These are phyloP conservation scores for Dascillus cervinus DNA, from an alignment of 2,888 invertebrate species.

Conservation along the genomic window DNA sequence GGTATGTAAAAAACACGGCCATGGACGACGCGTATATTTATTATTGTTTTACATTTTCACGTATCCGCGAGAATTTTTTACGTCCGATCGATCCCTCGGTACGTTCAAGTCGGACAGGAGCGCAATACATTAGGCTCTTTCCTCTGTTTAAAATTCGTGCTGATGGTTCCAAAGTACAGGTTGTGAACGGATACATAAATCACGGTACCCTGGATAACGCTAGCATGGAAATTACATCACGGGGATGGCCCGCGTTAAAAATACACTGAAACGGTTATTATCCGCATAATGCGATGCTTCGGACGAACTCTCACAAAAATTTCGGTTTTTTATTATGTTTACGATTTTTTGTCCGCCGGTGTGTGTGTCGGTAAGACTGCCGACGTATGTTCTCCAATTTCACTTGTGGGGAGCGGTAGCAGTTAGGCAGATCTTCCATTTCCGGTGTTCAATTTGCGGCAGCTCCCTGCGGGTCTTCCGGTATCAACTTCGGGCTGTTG, in stretches of 20 bases:
- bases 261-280: conserved; percentile 23
- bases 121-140: conserved; percentile 21
- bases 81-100: too few relatives aligned
- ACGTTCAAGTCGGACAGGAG: too few relatives aligned
- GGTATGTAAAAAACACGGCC: conserved; percentile 11
- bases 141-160: conserved; percentile 32
- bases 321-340: too few relatives aligned
- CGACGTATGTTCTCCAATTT: conserved; percentile 1
- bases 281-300: conserved; percentile 17
- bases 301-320: too few relatives aligned
- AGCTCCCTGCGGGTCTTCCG: conserved; percentile 21
- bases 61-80: too few relatives aligned
- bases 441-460: conserved; percentile 26
- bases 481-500: conserved; percentile 22
- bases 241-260: conserved; percentile 26
- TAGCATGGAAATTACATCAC: conserved; percentile 23
- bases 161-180: conserved; percentile 35
- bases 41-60: conserved; percentile 9
- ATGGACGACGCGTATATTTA: conserved; percentile 7
- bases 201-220: conserved; percentile 27
- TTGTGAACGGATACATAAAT: conserved; percentile 35
- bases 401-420: neutral
- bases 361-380: too few relatives aligned
- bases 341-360: too few relatives aligned
- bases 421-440: conserved; percentile 9